phyloP scores from a whole-genome alignment of 2,113 vertebrate species.

The Murina feae region DNA sequence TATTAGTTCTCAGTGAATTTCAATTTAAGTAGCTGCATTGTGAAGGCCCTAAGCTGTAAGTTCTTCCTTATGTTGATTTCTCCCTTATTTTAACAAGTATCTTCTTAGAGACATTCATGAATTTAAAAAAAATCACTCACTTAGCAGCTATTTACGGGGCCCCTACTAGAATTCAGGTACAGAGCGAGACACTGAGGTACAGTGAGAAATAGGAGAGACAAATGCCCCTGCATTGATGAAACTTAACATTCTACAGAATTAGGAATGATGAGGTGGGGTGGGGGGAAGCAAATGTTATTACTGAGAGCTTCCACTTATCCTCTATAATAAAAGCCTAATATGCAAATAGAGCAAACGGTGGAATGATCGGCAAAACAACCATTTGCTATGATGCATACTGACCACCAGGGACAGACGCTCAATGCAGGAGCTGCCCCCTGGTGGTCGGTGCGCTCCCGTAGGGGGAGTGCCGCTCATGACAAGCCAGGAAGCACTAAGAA shows the following conservation, averaged over 20 bases:
- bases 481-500: too few species aligned
- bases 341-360: too few species aligned
- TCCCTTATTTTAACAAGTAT: not conserved
- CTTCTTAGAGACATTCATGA: not conserved
- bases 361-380: too few species aligned
- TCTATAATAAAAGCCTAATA: too few species aligned
- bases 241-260: not conserved
- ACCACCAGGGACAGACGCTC: too few species aligned
- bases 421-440: too few species aligned
- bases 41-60: not conserved
- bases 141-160: not conserved
- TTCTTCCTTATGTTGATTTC: not conserved
- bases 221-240: not conserved
- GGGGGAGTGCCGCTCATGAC: too few species aligned
- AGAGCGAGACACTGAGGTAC: not conserved
- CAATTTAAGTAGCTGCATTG: not conserved
- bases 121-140: not conserved
- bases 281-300: not conserved
- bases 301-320: not conserved
- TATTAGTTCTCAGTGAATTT: not conserved
- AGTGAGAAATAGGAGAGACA: not conserved
- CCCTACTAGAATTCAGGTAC: not conserved
- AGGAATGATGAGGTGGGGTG: not conserved
- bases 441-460: too few species aligned
- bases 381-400: too few species aligned